Base-by-base conservation (phyloP, 2,113 vertebrate species). In the Grammomys surdaster region DNA sequence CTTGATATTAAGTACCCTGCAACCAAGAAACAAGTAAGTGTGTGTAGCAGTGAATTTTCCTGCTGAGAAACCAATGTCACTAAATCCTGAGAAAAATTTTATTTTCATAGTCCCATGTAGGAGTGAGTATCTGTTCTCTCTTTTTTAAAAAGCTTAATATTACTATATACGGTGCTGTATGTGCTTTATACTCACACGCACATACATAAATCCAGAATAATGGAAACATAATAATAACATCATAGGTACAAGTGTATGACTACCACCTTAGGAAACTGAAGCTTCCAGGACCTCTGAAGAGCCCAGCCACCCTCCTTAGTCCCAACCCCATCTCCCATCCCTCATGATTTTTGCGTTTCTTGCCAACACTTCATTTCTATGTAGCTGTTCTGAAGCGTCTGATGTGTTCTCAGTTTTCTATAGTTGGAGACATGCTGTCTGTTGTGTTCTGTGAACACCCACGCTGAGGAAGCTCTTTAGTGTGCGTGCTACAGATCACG, bases 1-100 rank as follows among this genome's bases (percentile, higher is more conserved):
- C 98, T 99, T 96, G 99, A 99, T 96, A 99, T 99, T 97, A 99
- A 99, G 98, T 99, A 99, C 89, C 99, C 99, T 54, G 99, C 99
- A 93, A 99, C 99, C 93, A 99, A 99, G 98, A 99, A 99, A 98
- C 99, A 99, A 99, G 99, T 99, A 97, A 98, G 43, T 97, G 67
- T 75, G 28, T 63, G 43, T 43, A 46, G 20, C 58, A 43, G 4
- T 48, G 36, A 76, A 6, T 31, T 46, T 51, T 28, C 40, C 24
- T 36, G 28, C n/a, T 11, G 6, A 65, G 75, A 58, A 51, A 54
- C 75, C 89, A 0, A 24, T 1, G 7, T 72, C 5, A 43, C 20
- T 67, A 4, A 33, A 26, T 81, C 16, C 9, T 63, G 65, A 56
- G 58, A 90, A 82, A 40, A 51, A 26, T 11, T 77, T 43, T 13